Base-by-base conservation (phyloP, 2,888 invertebrate species). In the Drosophila ustulata region DNA sequence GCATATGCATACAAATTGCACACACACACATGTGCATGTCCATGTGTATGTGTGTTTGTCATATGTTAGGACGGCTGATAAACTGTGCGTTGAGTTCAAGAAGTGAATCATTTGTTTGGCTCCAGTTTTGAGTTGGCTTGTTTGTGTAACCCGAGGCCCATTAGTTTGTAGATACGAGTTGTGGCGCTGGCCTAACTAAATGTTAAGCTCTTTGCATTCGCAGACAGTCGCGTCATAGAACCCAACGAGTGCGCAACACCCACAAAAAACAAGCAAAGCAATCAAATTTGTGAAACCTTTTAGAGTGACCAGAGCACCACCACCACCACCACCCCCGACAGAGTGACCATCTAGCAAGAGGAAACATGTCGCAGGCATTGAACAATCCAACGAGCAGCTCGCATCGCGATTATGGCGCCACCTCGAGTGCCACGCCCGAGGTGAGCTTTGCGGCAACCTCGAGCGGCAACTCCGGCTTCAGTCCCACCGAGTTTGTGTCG, bases 401-500 rank as follows among this genome's bases (percentile, higher is more conserved):
- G 13, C 90, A 87, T 56, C 82, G 91, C 18, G 90, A 91, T 63
- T 92, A 92, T 75, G 92, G 92, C 5, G 91, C 92, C 56, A 92
- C 91, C 34, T 78, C 90, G 9, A 80, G 78, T 49, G 67, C 83
- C 47, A 84, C 89, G 71, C 95, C 96, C 70, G 94, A 95, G 50
- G 96, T 96, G 26, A 95, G 94, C 50, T 95, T 95, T 75, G 94
- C 86, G 1, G 70, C 66, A 0, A 66, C 67, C 8, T 75, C 75
- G 7, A 67, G 61, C 28, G 62, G 78, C 25, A 66, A 66, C 43
- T 52, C 94, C 7, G 95, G 95, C 71, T 95, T 95, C 90, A 95
- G 95, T 83, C 95, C 95, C 3, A 95, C 95, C 2, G 96, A 96
- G 92, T 94, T 97, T 72, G 95, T 96, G 91, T 95, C 95, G 89